Evolutionary conservation across 1,140 invertebrate genomes (phyloP), one percentile per base, ranked within the genome.

Genomic region (Drosophila pandora): DNA sequence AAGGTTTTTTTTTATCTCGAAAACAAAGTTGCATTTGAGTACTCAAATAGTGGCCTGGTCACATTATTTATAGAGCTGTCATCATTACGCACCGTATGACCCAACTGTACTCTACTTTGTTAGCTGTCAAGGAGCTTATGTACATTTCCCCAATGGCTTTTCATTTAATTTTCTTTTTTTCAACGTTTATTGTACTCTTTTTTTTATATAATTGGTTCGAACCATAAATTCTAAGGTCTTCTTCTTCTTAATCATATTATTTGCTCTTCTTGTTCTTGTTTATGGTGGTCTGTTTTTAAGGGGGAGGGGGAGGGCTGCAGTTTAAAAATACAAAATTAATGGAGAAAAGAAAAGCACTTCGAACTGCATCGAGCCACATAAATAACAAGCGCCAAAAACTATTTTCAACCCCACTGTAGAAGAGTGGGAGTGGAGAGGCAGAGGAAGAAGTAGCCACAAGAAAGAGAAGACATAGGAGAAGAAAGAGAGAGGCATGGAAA

Each of bases 301-400:
- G 6, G 25, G 25, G 4, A 1, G 25, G 25, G 0, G 30, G 22
- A 8, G 58, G 41, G 13, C 64, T 69, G 63, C 43, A 39, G 63
- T 69, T 37, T 70, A 70, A 70, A 70, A 70, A 70, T 70, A 70
- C 25, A 69, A 69, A 70, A 69, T 57, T 69, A 70, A 70, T 70
- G 64, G 60, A 67, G 47, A 69, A 69, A 32, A 37, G 43, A 43
- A 68, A 65, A 69, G 43, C 64, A 69, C 65, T 69, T 69, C 25
- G 63, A 69, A 69, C 65, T 69, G 63, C 50, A 69, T 49, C 64
- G 64, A 49, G 67, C 43, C 65, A 48, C 64, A 70, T 70, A 70
- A 70, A 70, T 70, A 70, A 70, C 64, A 57, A 70, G 52, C 64
- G 48, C 63, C 67, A 56, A 57, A 52, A 68, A 69, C 49, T 55